Evolutionary conservation across 2,797 vertebrate species (phyloP).

Genomic region (Crocodylus rhombifer): DNA sequence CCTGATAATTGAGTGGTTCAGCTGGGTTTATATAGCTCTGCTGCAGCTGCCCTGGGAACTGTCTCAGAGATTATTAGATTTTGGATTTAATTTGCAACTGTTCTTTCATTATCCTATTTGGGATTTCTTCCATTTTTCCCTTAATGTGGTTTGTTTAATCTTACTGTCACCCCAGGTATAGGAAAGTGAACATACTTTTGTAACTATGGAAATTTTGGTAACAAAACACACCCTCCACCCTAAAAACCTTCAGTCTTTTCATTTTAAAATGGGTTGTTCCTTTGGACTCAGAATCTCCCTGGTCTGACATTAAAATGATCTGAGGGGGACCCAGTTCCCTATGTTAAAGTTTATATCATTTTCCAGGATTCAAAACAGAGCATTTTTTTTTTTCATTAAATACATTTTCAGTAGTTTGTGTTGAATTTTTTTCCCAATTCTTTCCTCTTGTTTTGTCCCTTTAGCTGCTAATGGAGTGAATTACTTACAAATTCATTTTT

Average conservation of each 20-base stretch:
- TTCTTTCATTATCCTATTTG: not conserved
- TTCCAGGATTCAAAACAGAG: not conserved
- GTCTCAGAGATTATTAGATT: not conserved
- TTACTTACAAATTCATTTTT: not conserved
- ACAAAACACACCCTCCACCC: not conserved
- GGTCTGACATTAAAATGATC: not conserved
- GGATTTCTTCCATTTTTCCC: accelerated
- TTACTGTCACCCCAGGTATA: accelerated
- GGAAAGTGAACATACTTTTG: not conserved
- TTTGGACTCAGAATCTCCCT: not conserved
- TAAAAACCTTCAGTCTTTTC: not conserved
- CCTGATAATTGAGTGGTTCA: not conserved
- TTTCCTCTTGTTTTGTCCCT: not conserved
- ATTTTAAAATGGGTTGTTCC: not conserved
- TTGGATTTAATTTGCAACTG: not conserved
- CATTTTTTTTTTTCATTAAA: accelerated
- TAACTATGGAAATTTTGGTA: not conserved
- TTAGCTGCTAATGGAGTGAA: not conserved
- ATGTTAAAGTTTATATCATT: not conserved
- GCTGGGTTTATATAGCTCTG: not conserved
- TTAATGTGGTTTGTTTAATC: not conserved
- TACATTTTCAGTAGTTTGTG: not conserved
- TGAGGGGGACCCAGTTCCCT: not conserved
- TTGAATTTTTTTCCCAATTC: not conserved
- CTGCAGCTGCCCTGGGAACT: not conserved